Base-by-base conservation (phyloP, 2,888 invertebrate species). In the Tinea trinotella region DNA sequence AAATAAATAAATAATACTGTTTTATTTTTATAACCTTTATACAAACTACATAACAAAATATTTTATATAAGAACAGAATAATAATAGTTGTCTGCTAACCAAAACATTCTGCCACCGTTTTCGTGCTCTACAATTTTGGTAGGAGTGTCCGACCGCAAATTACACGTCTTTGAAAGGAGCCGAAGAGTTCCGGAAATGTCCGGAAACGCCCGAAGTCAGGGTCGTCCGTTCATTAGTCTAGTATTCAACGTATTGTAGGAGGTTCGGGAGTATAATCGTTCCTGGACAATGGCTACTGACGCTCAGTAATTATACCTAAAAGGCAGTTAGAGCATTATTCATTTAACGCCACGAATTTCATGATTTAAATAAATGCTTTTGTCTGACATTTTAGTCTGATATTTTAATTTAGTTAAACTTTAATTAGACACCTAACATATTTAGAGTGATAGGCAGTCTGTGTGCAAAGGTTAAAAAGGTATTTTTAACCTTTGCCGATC, bases 211-310 rank as follows among this genome's bases (percentile, higher is more conserved):
- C 53, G 53, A 34, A 20, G 35, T 18, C 35, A 18, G 34, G 18
- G 52, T 12, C 13, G 50, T 18, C 50, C 50, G 24, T 50, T 50
- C 50, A 50, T 50, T 50, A 50, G 50, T n/a, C 5, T 19, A 22
- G 50, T 24, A 50, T 50, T 50, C 18, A 12, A 13, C 12, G 50
- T 50, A 50, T 50, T 50, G 50, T 50, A 12, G n/a, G 15, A 17
- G 18, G 15, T 7, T 24, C 50, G 18, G 64, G 59, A 60, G 62
- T 68, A 70, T 82, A 81, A 83, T 80, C 74, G 77, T 63, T 65
- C 63, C 60, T 64, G 80, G 82, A 84, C 84, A 84, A 83, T 80
- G 75, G 75, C 68, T 78, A 70, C 70, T 76, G 81, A 78, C 75
- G 71, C 71, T 67, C 64, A 70, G 73, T 81, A 82, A 84, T 84